These are phyloP conservation scores for Alosa sapidissima DNA, from an alignment of 2,797 vertebrate genomes.

Conservation along the genomic window DNA sequence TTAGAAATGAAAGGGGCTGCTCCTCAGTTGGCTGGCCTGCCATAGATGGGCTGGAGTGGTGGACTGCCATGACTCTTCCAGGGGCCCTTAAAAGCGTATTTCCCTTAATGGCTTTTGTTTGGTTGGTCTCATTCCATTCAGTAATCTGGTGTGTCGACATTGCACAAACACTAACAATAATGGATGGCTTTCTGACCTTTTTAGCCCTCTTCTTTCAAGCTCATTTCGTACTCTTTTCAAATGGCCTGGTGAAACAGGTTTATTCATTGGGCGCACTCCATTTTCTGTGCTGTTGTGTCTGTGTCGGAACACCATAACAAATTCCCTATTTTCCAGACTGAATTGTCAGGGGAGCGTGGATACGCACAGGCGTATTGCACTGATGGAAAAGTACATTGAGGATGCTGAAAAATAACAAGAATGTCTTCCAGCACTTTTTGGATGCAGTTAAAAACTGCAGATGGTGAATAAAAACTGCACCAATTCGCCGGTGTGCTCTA, in stretches of 20 bases:
- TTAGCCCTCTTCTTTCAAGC: neutral
- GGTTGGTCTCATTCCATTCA: neutral
- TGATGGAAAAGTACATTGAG: slow-evolving; percentile 19
- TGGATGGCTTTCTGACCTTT: neutral
- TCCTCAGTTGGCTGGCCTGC: neutral
- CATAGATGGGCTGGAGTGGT: neutral
- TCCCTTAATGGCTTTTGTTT: neutral
- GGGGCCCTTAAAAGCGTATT: neutral
- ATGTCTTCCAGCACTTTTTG: neutral
- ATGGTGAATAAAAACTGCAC: neutral
- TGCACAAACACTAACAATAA: neutral
- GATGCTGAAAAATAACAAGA: slow-evolving; percentile 15
- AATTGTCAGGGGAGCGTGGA: neutral
- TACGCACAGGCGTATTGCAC: neutral
- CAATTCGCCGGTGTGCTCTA: neutral
- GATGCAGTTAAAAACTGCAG: slow-evolving; percentile 13
- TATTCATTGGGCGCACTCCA: slow-evolving; percentile 5
- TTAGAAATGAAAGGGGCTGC: neutral
- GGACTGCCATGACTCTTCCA: neutral
- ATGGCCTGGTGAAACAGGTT: neutral
- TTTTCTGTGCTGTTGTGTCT: neutral
- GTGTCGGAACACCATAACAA: neutral
- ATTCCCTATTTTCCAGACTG: neutral
- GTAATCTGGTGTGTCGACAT: neutral
- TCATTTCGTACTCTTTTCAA: neutral